A percentile compares a stretch with the other conserved stretches of the same genome.
phyloP scores from a whole-genome alignment of 2,113 vertebrate species.

The Narcine bancroftii region DNA sequence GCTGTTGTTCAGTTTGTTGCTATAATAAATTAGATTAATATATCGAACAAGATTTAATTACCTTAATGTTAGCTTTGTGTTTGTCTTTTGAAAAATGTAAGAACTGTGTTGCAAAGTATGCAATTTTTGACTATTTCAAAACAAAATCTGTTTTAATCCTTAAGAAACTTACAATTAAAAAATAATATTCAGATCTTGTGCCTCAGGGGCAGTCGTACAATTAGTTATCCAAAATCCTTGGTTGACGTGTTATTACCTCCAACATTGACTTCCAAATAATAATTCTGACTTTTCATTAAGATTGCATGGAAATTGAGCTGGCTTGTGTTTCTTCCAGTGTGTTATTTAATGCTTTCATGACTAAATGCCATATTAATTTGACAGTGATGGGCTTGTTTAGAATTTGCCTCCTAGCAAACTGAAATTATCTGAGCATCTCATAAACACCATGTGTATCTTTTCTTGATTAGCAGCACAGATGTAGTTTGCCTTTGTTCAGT shows the following conservation, averaged over 20 bases:
- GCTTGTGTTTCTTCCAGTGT: not conserved
- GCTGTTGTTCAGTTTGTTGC: not conserved
- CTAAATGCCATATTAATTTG: not conserved
- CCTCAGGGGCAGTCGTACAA: not conserved
- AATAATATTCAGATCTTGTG: not conserved
- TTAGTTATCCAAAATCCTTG: not conserved
- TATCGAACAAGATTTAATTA: not conserved
- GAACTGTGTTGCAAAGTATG: too few relatives aligned
- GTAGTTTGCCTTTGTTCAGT: not conserved
- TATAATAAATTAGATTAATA: not conserved
- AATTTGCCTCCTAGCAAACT: not conserved
- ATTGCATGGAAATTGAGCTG: not conserved
- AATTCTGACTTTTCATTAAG: slow-evolving; percentile 8
- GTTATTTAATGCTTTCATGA: slow-evolving; percentile 15
- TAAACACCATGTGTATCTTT: not conserved
- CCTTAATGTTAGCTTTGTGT: not conserved
- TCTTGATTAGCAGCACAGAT: not conserved
- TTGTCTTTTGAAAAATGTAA: not conserved
- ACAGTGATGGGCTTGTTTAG: slow-evolving; percentile 23
- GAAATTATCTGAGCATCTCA: not conserved
- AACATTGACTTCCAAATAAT: not conserved
- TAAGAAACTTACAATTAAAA: not conserved
- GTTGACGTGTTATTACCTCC: not conserved
- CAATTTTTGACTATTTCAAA: not conserved
- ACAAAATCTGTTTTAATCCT: too few relatives aligned